These are phyloP conservation scores for Cremastinae sp. DNA, from an alignment of 2,888 invertebrate genomes.

Conservation along the genomic window DNA sequence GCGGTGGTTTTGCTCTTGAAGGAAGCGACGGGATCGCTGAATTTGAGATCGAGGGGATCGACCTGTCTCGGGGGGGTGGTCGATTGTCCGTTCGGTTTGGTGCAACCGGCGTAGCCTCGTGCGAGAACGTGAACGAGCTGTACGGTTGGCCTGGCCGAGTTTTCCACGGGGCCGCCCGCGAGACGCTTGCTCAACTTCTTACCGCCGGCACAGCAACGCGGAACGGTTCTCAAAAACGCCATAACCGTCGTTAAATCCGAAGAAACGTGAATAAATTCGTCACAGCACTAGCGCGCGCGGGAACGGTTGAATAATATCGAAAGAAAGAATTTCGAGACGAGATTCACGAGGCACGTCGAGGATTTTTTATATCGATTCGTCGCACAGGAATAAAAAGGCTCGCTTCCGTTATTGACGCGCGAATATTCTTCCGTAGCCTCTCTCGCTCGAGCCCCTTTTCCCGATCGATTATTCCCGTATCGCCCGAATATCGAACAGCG, in stretches of 20 bases:
- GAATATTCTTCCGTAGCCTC: no score
- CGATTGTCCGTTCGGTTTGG: constrained; percentile 41
- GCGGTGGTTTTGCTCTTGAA: constrained; percentile 97
- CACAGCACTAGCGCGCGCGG: constrained; percentile 1
- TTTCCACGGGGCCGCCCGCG: constrained; percentile 67
- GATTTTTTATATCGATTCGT: no score
- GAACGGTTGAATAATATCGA: not conserved
- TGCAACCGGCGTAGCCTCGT: constrained; percentile 65
- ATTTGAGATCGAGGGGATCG: constrained; percentile 91
- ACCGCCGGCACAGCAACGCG: constrained; percentile 74
- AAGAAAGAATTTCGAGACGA: not conserved
- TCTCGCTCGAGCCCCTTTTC: no score
- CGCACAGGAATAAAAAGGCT: no score
- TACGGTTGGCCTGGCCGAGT: constrained; percentile 64
- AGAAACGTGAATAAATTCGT: no score
- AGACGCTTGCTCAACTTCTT: constrained; percentile 73
- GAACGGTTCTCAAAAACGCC: constrained; percentile 77
- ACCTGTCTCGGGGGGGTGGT: constrained; percentile 69
- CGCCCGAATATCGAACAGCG: constrained; percentile 6
- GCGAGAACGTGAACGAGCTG: constrained; percentile 73
- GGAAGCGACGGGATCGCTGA: constrained; percentile 93
- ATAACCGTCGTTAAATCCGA: constrained; percentile 63
- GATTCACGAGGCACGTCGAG: no score
- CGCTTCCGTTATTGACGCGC: no score
- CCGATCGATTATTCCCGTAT: no score